phyloP scores from a whole-genome alignment of 2,113 vertebrate species.

The Bubalus kerabau region DNA sequence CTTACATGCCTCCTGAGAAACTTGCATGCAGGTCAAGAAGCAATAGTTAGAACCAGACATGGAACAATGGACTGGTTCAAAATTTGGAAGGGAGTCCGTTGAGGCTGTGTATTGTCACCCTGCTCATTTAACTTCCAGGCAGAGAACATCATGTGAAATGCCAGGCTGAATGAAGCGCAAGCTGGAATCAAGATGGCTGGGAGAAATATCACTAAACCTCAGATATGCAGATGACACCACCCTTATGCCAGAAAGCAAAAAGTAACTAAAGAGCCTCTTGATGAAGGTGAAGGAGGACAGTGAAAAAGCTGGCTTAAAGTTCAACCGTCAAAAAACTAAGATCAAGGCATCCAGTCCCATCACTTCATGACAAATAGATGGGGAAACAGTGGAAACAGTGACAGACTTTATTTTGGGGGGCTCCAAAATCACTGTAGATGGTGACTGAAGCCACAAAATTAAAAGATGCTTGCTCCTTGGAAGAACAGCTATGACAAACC shows the following conservation, averaged over 20 bases:
- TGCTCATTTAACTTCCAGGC: background rate
- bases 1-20: background rate
- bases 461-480: background rate
- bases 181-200: background rate
- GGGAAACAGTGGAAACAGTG: background rate
- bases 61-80: background rate
- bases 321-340: background rate
- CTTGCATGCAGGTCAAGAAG: background rate
- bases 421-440: background rate
- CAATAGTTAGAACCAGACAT: background rate
- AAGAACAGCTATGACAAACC: background rate
- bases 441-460: background rate
- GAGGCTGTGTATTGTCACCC: background rate
- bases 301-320: background rate
- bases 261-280: background rate
- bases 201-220: background rate
- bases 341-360: background rate
- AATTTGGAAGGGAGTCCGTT: background rate
- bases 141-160: background rate
- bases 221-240: background rate
- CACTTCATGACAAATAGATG: background rate
- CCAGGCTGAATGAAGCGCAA: background rate
- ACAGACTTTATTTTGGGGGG: background rate
- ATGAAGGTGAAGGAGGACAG: background rate
- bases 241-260: background rate